A percentile compares a stretch with the other conserved stretches of the same genome.
Evolutionary conservation across 1,140 invertebrate species (phyloP).

Genomic region (Panulirus ornatus): DNA sequence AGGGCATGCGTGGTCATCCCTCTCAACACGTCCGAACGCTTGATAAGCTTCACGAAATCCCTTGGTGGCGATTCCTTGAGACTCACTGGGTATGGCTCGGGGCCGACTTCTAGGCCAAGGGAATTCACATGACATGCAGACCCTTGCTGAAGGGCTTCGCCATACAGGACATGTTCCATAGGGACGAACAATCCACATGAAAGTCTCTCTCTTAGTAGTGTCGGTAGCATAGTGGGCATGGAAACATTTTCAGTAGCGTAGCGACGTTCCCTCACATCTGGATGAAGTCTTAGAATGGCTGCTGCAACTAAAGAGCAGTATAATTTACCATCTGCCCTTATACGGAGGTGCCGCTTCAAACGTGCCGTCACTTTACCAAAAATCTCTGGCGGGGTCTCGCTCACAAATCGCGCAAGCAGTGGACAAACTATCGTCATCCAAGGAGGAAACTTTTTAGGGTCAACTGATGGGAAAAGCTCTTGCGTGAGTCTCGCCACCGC

Average conservation of each 20-base stretch:
- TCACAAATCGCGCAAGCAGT: not conserved
- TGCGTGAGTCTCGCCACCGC: not conserved
- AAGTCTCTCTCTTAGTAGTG: not conserved
- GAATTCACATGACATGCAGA: not conserved
- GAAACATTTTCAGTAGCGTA: no score
- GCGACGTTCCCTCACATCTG: not conserved
- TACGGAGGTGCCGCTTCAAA: not conserved
- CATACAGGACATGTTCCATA: conserved; percentile 8
- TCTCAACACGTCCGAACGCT: not conserved
- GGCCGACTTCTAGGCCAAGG: not conserved
- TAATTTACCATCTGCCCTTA: not conserved
- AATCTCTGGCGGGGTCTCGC: not conserved
- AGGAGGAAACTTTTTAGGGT: not conserved
- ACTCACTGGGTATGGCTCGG: conserved; percentile 19
- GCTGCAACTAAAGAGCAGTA: not conserved
- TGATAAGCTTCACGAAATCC: conserved; percentile 4
- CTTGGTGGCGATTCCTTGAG: not conserved
- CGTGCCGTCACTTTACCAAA: not conserved
- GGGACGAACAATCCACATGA: conserved; percentile 21
- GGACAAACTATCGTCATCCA: not conserved
- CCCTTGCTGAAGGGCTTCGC: not conserved
- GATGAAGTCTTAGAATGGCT: conserved; percentile 19
- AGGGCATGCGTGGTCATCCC: not conserved
- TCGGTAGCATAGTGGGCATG: not conserved
- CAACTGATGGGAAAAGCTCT: not conserved